A percentile compares a stretch with the other conserved stretches of the same genome.
These are phyloP conservation scores for Papilio helenus DNA, from an alignment of 1,140 invertebrate genomes.

Conservation along the genomic window DNA sequence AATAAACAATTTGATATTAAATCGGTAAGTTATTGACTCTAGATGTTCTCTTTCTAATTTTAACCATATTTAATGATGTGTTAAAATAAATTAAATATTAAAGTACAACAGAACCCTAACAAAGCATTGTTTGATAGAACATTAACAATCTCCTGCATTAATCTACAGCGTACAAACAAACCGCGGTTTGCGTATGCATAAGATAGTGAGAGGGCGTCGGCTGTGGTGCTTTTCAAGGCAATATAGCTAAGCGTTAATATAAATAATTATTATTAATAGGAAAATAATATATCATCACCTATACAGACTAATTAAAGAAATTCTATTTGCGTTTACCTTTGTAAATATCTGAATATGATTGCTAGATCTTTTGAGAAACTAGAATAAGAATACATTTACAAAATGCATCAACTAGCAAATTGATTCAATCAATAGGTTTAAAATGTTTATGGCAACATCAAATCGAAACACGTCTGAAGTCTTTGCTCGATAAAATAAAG, in stretches of 20 bases:
- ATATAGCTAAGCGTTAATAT: neutral
- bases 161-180: constrained; percentile 8
- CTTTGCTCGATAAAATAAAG: neutral
- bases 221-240: neutral
- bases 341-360: neutral
- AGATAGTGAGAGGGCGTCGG: constrained; percentile 23
- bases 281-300: neutral
- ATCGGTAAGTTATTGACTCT: neutral
- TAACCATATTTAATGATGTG: neutral
- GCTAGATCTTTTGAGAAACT: neutral
- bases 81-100: neutral
- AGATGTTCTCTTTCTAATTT: neutral
- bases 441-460: neutral
- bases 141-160: constrained; percentile 13
- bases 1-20: constrained; percentile 6
- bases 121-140: constrained; percentile 7
- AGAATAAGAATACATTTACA: neutral
- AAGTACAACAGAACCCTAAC: neutral
- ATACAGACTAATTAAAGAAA: neutral
- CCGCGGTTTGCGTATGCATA: constrained; percentile 7
- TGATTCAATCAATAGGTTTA: neutral
- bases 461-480: neutral
- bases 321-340: neutral
- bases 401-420: neutral
- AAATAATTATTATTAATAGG: neutral